phyloP scores from a whole-genome alignment of 2,888 invertebrate genomes.

The Copidosoma aretas region DNA sequence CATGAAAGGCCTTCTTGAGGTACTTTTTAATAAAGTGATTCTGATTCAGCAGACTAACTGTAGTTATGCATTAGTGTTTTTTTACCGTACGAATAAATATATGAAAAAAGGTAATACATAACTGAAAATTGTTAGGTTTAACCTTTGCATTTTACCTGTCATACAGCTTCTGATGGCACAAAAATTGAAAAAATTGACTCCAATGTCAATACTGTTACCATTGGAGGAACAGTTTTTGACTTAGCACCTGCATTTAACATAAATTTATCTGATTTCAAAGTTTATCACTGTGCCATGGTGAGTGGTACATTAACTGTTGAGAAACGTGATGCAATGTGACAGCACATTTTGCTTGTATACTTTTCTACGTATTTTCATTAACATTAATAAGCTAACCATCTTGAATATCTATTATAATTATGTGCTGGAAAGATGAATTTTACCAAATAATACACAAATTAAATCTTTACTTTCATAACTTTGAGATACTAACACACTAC shows the following conservation, averaged over 20 bases:
- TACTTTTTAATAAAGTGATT: conserved; percentile 50
- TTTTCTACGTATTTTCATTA: conserved; percentile 2
- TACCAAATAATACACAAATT: too few species aligned
- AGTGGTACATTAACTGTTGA: conserved; percentile 41
- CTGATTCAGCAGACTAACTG: too few species aligned
- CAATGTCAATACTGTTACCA: conserved; percentile 49
- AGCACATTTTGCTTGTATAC: background rate
- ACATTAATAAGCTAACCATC: conserved; percentile 44
- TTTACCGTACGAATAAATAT: too few species aligned
- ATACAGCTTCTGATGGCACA: conserved; percentile 89
- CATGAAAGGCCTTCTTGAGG: conserved; percentile 65
- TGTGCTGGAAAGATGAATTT: too few species aligned
- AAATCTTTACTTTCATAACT: conserved; percentile 58
- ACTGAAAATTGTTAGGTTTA: conserved; percentile 70
- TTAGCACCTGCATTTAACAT: conserved; percentile 46
- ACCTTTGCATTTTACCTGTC: conserved; percentile 86
- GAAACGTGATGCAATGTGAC: too few species aligned
- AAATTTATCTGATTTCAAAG: conserved; percentile 54
- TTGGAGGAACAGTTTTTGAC: conserved; percentile 52
- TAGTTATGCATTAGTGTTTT: too few species aligned
- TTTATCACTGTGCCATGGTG: conserved; percentile 54
- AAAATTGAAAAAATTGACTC: conserved; percentile 79
- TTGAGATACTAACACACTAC: conserved; percentile 56
- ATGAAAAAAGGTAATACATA: background rate
- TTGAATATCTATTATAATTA: too few species aligned